These are phyloP conservation scores for Gambusia holbrooki DNA, from an alignment of 2,113 vertebrate genomes.

Conservation along the genomic window DNA sequence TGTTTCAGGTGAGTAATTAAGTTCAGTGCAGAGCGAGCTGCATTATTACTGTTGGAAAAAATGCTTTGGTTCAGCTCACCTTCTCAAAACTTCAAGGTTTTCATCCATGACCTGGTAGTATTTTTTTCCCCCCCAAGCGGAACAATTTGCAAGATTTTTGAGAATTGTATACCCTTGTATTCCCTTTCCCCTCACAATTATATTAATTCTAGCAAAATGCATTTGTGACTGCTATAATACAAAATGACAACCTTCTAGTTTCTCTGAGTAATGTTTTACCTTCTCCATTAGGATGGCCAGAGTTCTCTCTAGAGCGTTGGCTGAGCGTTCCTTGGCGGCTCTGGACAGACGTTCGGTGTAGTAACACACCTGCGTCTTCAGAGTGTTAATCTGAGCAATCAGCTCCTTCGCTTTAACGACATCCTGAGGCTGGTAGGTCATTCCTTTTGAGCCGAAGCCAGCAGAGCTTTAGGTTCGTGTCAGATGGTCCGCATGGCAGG, in stretches of 20 bases:
- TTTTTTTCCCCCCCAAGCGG: too few species aligned
- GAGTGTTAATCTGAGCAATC: conserved; percentile 95
- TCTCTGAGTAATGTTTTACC: conserved; percentile 70
- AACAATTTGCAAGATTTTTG: not conserved
- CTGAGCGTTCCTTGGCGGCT: conserved; percentile 94
- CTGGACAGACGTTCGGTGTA: conserved; percentile 94
- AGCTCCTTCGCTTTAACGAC: conserved; percentile 94
- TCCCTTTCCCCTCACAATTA: not conserved
- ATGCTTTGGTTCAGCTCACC: too few species aligned
- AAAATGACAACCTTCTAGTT: not conserved
- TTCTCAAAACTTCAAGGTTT: too few species aligned
- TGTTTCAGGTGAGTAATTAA: too few species aligned
- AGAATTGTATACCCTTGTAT: not conserved
- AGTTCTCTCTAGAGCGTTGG: conserved; percentile 94
- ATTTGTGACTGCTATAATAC: too few species aligned
- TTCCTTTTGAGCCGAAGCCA: conserved; percentile 84
- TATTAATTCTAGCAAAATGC: not conserved
- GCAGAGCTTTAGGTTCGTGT: conserved; percentile 70
- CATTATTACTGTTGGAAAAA: too few species aligned
- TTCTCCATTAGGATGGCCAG: conserved; percentile 95
- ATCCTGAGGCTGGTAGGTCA: conserved; percentile 93
- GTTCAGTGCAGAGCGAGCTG: too few species aligned
- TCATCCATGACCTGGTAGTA: too few species aligned
- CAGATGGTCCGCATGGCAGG: not conserved
- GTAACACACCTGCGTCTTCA: conserved; percentile 98